Conservation (phyloP, 2,888 invertebrate species). For the Protonemura montana region DNA sequence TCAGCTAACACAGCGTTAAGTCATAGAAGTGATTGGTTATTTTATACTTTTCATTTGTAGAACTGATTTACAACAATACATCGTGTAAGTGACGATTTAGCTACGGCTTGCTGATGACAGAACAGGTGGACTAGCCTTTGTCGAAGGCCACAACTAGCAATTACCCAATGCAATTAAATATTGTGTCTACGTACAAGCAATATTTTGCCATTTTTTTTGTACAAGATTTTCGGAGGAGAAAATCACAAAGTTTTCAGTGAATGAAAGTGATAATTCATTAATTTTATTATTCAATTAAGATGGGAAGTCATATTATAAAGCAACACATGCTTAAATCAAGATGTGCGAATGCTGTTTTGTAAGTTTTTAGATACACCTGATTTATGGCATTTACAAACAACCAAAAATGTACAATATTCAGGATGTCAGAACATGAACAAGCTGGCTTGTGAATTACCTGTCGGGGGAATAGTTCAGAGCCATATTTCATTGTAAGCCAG, state of each 20-base stretch:
- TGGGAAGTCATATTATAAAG: neutral
- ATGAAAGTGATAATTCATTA: neutral
- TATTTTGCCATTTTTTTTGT: neutral
- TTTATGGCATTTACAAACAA: neutral
- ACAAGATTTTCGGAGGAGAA: neutral
- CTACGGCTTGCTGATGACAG: neutral
- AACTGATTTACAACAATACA: neutral
- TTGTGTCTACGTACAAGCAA: neutral
- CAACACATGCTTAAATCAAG: neutral
- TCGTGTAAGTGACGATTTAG: neutral
- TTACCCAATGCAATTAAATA: neutral
- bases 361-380: constrained; percentile 16
- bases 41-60: neutral
- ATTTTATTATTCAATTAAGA: neutral
- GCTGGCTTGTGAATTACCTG: neutral
- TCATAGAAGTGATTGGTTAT: neutral
- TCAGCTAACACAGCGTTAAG: neutral
- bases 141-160: neutral
- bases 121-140: neutral
- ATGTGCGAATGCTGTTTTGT: neutral
- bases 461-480: neutral
- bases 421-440: neutral
- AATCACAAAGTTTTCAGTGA: neutral
- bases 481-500: neutral
- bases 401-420: neutral